Base-by-base conservation (phyloP, 92 coral and sea anemone genomes). In the Actinernus sp. region DNA sequence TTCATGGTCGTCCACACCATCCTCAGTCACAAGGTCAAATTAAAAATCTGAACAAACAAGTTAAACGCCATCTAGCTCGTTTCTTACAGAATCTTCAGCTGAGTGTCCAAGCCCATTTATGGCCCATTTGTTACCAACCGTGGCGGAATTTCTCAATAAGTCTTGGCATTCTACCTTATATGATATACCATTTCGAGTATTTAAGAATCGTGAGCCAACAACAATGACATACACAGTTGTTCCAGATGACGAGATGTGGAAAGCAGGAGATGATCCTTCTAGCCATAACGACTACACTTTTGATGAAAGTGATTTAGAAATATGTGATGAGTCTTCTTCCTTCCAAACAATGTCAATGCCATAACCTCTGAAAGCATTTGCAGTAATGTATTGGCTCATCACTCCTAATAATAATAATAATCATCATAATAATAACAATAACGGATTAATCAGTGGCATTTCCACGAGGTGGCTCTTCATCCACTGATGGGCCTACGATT, bases 1-100 rank as follows among this genome's bases (percentile, higher is more conserved):
- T 65, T 1, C 83, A 76, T 44, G 76, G 83, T 4, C 45, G 61
- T 22, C 83, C 75, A 10, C 38, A 76, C 34, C 83, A 76, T 58
- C 68, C 68, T 2, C 61, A 76, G 46, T 55, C 68, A 23, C 83
- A 56, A 56, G 83, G 83, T 17, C 83, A 76, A 28, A 61, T 76
- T 1, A 75, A 76, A 19, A 76, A 76, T 14, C 75, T 76, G 2
- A 76, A 76, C 31, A 76, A 76, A 31, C 65, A 52, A 26, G 75
- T 76, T 1, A 76, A 76, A 24, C 23, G 48, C 9, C 31, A 51
- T 24, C 47, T 76, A 2, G 55, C 68, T 1, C 31, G 59, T 47
- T 52, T 76, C 22, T 61, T 65, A 16, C 65, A 61, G 19, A 23
- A 36, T 1, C 53, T 39, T 10, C 0, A 29, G 14, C 23, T 27